Percentiles rank a stretch among this genome's conserved stretches.
Evolutionary conservation across 2,888 invertebrate genomes (phyloP).

Genomic region (Pheosia gnoma): DNA sequence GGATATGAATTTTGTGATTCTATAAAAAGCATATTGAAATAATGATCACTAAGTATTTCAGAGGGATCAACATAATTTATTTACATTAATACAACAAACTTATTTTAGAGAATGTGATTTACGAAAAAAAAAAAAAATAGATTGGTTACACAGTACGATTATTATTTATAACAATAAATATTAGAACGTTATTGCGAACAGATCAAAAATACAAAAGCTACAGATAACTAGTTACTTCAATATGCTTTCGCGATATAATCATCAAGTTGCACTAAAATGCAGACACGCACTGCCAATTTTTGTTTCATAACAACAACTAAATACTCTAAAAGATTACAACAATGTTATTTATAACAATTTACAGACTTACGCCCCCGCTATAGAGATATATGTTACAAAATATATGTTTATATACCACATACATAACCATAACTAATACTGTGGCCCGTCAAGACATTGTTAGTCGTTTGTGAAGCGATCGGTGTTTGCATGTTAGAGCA

Average conservation of each 20-base stretch:
- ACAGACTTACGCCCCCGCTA: slow-evolving; percentile 70
- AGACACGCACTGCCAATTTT: slow-evolving; percentile 83
- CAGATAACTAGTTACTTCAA: slow-evolving; percentile 66
- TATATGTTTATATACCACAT: slow-evolving; percentile 78
- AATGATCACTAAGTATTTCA: slow-evolving; percentile 46
- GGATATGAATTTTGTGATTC: slow-evolving; percentile 70
- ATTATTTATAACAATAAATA: too few relatives aligned
- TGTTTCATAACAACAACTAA: slow-evolving; percentile 62
- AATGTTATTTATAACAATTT: slow-evolving; percentile 59
- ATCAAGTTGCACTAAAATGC: slow-evolving; percentile 84
- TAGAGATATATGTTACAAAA: slow-evolving; percentile 79
- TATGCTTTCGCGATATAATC: slow-evolving; percentile 70
- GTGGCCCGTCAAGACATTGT: slow-evolving; percentile 81
- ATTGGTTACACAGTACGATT: too few relatives aligned
- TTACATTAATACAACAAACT: not conserved
- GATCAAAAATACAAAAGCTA: slow-evolving; percentile 28
- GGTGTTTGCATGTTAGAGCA: slow-evolving; percentile 85
- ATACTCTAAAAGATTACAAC: slow-evolving; percentile 62
- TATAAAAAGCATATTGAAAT: slow-evolving; percentile 81
- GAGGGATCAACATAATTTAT: not conserved
- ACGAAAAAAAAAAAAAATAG: too few relatives aligned
- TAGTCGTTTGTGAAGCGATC: slow-evolving; percentile 84
- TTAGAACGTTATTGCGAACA: not conserved
- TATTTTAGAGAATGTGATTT: too few relatives aligned
- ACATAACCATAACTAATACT: slow-evolving; percentile 80